phyloP scores from a whole-genome alignment of 2,113 vertebrate species.

The Micronycteris hirsuta region DNA sequence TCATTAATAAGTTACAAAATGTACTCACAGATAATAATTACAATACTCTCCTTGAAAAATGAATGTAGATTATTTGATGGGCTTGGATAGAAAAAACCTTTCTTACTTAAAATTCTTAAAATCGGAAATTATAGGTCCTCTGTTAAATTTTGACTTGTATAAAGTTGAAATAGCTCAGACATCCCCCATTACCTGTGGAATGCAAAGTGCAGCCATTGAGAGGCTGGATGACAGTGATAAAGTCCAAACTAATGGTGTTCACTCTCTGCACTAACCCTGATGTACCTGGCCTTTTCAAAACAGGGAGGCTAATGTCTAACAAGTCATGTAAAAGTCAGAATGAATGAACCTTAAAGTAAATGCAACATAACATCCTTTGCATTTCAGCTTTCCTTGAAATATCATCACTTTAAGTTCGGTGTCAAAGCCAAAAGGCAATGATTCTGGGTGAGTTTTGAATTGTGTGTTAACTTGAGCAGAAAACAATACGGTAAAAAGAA shows the following conservation, averaged over 20 bases:
- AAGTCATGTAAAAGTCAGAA: conserved; percentile 71
- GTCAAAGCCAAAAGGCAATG: conserved; percentile 38
- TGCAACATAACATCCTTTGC: conserved; percentile 54
- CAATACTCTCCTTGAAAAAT: neutral
- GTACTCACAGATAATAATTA: neutral
- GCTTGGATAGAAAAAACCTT: neutral
- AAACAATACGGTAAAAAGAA: conserved; percentile 32
- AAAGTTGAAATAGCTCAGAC: neutral
- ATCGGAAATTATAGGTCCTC: neutral
- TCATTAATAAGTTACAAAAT: neutral
- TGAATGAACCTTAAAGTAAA: conserved; percentile 70
- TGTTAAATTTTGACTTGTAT: neutral
- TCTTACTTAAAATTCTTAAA: conserved; percentile 13
- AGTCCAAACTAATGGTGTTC: conserved; percentile 51
- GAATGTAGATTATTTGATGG: neutral
- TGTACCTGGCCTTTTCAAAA: conserved; percentile 69
- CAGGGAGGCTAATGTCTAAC: conserved; percentile 66
- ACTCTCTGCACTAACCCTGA: conserved; percentile 50
- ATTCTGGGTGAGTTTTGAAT: conserved; percentile 48
- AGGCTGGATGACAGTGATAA: conserved; percentile 50
- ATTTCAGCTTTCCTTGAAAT: conserved; percentile 66
- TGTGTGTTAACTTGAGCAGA: conserved; percentile 36
- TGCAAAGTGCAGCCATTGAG: conserved; percentile 20
- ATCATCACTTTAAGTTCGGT: conserved; percentile 54
- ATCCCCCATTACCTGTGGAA: conserved; percentile 42